phyloP scores from a whole-genome alignment of 92 coral and sea anemone species.

The Paragorgia papillata region DNA sequence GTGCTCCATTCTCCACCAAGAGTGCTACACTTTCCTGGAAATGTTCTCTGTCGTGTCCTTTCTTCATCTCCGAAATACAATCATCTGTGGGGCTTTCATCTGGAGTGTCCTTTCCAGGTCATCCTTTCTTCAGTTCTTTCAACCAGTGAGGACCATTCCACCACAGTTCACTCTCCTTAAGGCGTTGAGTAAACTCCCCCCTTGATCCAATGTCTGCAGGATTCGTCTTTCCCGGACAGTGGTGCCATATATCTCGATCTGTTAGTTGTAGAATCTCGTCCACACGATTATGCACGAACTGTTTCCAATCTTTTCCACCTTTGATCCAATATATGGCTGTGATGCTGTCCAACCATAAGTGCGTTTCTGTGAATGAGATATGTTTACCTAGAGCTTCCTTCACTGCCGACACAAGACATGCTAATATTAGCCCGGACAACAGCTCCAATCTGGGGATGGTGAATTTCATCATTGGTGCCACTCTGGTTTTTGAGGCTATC shows the following conservation, averaged over 20 bases:
- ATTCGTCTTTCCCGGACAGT: not conserved
- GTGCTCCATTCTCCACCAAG: not conserved
- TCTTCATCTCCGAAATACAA: not conserved
- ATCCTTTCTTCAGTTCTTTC: not conserved
- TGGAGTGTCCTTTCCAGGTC: not conserved
- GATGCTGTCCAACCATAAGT: not conserved
- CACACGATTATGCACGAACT: not conserved
- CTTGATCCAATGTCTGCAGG: not conserved
- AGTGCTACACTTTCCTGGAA: not conserved
- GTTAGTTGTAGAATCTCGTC: conserved; percentile 3
- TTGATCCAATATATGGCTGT: conserved; percentile 3
- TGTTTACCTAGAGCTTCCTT: too few relatives aligned
- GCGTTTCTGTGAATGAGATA: too few relatives aligned
- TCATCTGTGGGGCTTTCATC: not conserved
- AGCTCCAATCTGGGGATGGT: too few relatives aligned
- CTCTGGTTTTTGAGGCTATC: too few relatives aligned
- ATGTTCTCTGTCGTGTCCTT: too few relatives aligned
- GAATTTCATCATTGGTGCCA: too few relatives aligned
- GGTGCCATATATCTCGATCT: not conserved
- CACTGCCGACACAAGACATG: too few relatives aligned
- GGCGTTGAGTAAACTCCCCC: conserved; percentile 3
- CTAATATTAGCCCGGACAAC: too few relatives aligned
- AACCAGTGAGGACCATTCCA: conserved; percentile 15
- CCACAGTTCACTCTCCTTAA: too few relatives aligned
- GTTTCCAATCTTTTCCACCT: not conserved